Base-by-base conservation (phyloP, 2,113 vertebrate genomes). In the Dipodomys stephensi region DNA sequence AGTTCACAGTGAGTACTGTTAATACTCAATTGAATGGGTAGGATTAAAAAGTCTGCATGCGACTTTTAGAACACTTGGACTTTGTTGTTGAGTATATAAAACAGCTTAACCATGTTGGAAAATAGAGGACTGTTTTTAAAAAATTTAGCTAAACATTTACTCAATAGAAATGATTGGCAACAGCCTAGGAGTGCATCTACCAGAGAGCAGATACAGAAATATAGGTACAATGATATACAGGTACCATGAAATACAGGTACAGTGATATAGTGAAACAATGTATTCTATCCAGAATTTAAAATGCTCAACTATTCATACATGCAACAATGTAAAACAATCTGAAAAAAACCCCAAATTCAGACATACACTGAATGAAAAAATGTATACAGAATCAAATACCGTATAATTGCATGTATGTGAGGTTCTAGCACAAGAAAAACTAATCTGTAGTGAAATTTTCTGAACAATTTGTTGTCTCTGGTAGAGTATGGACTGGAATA, bases 341-440 rank as follows among this genome's bases (percentile, higher is more conserved):
- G 6, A 46, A 77, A 60, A 87, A 49, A 78, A 60, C 0, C 16
- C 18, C 64, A 57, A 85, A 76, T 10, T 10, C 2, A 49, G 77
- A 83, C 27, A 15, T 84, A 23, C 80, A 49, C 8, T 73, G 71
- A 78, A 22, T 53, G 35, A 72, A 49, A 83, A 88, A 84, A 90
- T 69, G 16, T 81, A 60, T 60, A 85, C 15, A n/a, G 88, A 79
- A 83, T 18, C 77, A 67, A 85, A 74, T 78, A 83, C 88, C 80
- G 67, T 65, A 65, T 83, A 8, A 71, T 71, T 91, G n/a, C 20
- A 72, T 90, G 72, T 84, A 57, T 68, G 60, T 73, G 35, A 92
- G 76, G n/a, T 92, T 95, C 44, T 76, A 72, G 77, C 91, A 88
- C 12, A 93, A 87, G 32, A 8, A 81, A 80, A 89, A 62, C 12